A percentile compares a stretch with the other conserved stretches of the same genome.
Evolutionary conservation across 1,140 invertebrate species (phyloP).

Genomic region (Musca domestica): DNA sequence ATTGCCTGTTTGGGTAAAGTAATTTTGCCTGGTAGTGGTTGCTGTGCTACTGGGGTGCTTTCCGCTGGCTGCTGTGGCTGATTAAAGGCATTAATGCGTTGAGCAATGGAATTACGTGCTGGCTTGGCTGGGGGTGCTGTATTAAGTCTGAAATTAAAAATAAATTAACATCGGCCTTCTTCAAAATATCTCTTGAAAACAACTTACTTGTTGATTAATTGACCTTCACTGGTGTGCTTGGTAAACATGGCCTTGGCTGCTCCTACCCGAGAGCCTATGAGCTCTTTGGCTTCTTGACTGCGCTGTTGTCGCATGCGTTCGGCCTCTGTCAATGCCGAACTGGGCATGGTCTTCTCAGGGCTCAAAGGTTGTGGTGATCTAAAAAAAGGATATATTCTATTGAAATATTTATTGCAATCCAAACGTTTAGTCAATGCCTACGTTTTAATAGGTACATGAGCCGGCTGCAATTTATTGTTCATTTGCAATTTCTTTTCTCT

Average conservation of each 20-base stretch:
- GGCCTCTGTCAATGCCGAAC: constrained; percentile 56
- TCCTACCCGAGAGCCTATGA: constrained; percentile 73
- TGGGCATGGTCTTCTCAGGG: constrained; percentile 41
- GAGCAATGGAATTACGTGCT: constrained; percentile 62
- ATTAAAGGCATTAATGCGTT: constrained; percentile 57
- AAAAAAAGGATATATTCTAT: too few relatives aligned
- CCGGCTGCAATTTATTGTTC: constrained; percentile 47
- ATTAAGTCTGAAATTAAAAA: constrained; percentile 44
- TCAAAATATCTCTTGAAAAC: background rate
- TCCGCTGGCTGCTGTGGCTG: constrained; percentile 32
- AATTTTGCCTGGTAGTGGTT: constrained; percentile 11
- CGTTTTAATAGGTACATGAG: constrained; percentile 51
- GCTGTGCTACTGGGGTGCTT: background rate
- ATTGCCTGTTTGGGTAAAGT: constrained; percentile 22
- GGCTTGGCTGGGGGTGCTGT: constrained; percentile 62
- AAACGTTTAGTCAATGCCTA: constrained; percentile 30
- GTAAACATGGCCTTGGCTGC: constrained; percentile 79
- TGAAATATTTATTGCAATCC: constrained; percentile 24
- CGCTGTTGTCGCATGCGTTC: constrained; percentile 69
- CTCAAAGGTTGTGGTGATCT: constrained; percentile 51
- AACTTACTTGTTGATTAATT: constrained; percentile 46
- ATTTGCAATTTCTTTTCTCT: constrained; percentile 53
- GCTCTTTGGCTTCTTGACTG: constrained; percentile 71
- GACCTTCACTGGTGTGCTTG: constrained; percentile 65
- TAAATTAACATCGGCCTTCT: background rate